These are phyloP conservation scores for Caranx ignobilis DNA, from an alignment of 2,113 vertebrate genomes.

Conservation along the genomic window DNA sequence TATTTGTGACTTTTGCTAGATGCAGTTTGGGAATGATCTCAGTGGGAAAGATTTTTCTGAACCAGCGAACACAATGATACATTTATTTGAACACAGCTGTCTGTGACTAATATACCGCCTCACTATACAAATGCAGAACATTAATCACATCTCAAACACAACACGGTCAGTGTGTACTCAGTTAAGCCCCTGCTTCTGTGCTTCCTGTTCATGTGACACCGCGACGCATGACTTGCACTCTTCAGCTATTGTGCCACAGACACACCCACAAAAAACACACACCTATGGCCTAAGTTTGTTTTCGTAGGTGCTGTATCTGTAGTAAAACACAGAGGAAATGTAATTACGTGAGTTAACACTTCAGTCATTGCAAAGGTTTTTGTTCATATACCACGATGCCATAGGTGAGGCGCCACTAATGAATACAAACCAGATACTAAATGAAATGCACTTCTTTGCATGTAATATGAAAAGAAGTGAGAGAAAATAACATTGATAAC, in stretches of 20 bases:
- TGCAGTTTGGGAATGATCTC: too few relatives aligned
- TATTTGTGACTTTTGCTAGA: too few relatives aligned
- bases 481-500: too few relatives aligned
- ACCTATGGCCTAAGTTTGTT: neutral
- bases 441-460: too few relatives aligned
- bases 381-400: neutral
- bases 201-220: conserved; percentile 38
- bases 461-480: too few relatives aligned
- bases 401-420: neutral
- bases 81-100: too few relatives aligned
- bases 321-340: neutral
- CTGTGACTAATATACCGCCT: neutral
- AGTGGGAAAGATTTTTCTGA: too few relatives aligned
- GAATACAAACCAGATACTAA: too few relatives aligned
- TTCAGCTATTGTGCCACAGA: neutral
- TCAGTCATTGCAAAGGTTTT: too few relatives aligned
- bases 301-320: too few relatives aligned
- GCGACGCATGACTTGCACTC: conserved; percentile 23
- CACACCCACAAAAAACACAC: conserved; percentile 13
- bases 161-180: conserved; percentile 17
- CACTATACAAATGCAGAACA: neutral
- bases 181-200: conserved; percentile 27
- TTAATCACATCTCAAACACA: neutral
- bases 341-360: too few relatives aligned
- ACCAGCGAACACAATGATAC: too few relatives aligned